Evolutionary conservation across 1,140 invertebrate genomes (phyloP).

Genomic region (Elymnias hypermnestra): DNA sequence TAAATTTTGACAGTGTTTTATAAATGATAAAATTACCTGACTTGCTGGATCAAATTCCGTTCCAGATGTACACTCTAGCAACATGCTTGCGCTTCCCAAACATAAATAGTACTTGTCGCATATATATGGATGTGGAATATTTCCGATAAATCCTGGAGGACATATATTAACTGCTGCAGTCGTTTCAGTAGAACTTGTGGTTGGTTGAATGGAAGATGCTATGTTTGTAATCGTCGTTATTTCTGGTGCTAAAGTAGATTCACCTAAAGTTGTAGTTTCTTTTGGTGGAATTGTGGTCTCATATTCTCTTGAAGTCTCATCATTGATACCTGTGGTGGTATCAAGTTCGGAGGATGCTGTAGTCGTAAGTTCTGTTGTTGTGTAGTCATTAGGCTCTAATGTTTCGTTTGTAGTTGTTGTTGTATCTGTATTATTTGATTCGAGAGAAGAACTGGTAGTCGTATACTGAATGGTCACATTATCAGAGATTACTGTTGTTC

Average conservation of each 20-base stretch:
- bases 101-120: constrained; percentile 6
- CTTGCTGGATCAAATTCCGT: constrained; percentile 6
- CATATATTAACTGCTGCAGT: not conserved
- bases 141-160: constrained; percentile 6
- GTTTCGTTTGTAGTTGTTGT: not conserved
- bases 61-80: not conserved
- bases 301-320: not conserved
- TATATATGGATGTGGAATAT: constrained; percentile 4
- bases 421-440: too few species aligned
- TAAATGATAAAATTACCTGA: too few species aligned
- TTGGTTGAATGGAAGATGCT: not conserved
- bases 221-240: not conserved
- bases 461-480: too few species aligned
- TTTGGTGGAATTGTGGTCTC: not conserved
- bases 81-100: not conserved
- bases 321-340: not conserved
- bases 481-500: constrained; percentile 10
- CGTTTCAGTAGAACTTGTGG: not conserved
- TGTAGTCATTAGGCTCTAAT: not conserved
- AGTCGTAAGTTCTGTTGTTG: not conserved
- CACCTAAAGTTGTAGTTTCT: not conserved
- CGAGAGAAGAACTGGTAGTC: too few species aligned
- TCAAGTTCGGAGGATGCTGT: not conserved
- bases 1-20: too few species aligned
- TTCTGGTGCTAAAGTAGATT: constrained; percentile 4